Evolutionary conservation across 2,113 vertebrate genomes (phyloP).

Genomic region (Laticauda laticaudata): DNA sequence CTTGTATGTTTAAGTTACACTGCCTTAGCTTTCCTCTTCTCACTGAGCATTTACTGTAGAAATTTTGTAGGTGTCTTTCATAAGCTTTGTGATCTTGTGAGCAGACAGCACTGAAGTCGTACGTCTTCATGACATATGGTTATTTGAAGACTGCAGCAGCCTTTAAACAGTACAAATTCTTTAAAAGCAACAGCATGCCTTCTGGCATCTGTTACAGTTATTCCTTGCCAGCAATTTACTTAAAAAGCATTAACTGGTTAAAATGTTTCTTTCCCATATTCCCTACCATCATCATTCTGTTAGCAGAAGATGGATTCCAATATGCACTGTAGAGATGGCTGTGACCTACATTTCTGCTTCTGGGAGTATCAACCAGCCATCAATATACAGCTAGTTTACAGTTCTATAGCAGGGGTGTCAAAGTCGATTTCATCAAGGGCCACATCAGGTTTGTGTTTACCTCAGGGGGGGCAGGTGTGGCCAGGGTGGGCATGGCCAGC

Average conservation of each 20-base stretch:
- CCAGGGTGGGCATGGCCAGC: too few relatives aligned
- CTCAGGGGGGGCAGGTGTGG: too few relatives aligned
- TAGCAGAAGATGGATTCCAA: not conserved
- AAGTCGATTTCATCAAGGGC: too few relatives aligned
- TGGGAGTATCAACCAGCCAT: not conserved
- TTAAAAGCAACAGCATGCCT: not conserved
- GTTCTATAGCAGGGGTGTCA: too few relatives aligned
- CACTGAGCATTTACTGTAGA: not conserved
- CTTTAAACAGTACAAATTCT: not conserved
- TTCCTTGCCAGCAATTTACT: not conserved
- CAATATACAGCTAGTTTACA: not conserved
- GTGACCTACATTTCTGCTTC: not conserved
- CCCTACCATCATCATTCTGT: not conserved
- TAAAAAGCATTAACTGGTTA: not conserved
- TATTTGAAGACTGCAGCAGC: not conserved
- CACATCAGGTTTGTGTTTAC: too few relatives aligned
- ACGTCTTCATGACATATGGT: not conserved
- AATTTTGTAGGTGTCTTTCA: not conserved
- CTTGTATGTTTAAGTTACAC: not conserved
- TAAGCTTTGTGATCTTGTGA: not conserved
- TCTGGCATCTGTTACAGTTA: not conserved
- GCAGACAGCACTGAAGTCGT: not conserved
- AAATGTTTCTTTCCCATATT: not conserved
- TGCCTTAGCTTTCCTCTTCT: not conserved
- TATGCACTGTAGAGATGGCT: not conserved